Evolutionary conservation across 2,113 vertebrate species (phyloP).

Genomic region (Hemichromis elongatus): DNA sequence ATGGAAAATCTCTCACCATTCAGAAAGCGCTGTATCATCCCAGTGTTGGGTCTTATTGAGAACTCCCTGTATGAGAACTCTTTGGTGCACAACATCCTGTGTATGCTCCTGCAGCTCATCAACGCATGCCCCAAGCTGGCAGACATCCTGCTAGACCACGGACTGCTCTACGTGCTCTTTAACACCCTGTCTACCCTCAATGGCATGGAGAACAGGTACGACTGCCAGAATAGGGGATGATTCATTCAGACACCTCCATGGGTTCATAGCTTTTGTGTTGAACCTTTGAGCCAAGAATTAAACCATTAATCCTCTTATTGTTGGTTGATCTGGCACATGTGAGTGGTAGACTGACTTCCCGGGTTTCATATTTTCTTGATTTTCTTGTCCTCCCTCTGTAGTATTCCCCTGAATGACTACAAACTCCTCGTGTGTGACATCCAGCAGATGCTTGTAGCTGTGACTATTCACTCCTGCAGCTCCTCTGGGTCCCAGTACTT

Average conservation of each 20-base stretch:
- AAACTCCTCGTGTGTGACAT: slow-evolving; percentile 90
- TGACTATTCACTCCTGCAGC: slow-evolving; percentile 96
- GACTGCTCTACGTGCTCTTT: slow-evolving; percentile 91
- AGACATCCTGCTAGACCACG: slow-evolving; percentile 94
- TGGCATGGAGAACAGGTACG: slow-evolving; percentile 90
- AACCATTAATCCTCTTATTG: slow-evolving; percentile 38
- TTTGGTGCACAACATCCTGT: slow-evolving; percentile 87
- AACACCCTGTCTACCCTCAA: slow-evolving; percentile 92
- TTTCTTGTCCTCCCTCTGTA: slow-evolving; percentile 47
- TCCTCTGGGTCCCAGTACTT: slow-evolving; percentile 96
- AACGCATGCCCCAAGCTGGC: slow-evolving; percentile 93
- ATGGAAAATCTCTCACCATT: slow-evolving; percentile 87
- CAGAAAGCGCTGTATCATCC: slow-evolving; percentile 89
- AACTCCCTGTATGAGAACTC: slow-evolving; percentile 90
- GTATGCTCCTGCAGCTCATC: slow-evolving; percentile 89
- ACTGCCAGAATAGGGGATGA: slow-evolving; percentile 6
- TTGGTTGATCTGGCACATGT: background rate
- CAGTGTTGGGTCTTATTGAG: slow-evolving; percentile 91
- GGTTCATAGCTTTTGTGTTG: slow-evolving; percentile 10
- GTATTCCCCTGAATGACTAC: slow-evolving; percentile 89
- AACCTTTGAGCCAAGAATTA: slow-evolving; percentile 9
- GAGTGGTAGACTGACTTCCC: background rate
- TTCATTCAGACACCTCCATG: background rate
- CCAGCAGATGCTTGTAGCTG: slow-evolving; percentile 90
- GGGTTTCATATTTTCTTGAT: slow-evolving; percentile 3